These are phyloP conservation scores for Caenorhabditis virilis DNA, from an alignment of 2,888 invertebrate genomes.

Conservation along the genomic window DNA sequence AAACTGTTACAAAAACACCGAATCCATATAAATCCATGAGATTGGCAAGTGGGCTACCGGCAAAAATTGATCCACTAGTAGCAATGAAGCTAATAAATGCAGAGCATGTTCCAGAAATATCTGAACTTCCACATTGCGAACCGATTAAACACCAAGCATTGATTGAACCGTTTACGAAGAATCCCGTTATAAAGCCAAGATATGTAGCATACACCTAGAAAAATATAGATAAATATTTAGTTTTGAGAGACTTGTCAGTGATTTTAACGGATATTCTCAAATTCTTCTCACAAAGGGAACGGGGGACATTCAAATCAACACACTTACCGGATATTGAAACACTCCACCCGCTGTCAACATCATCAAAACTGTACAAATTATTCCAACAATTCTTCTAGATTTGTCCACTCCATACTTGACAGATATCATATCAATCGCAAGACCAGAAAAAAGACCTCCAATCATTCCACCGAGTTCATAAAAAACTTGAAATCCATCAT, in stretches of 20 bases:
- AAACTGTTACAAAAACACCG: neutral
- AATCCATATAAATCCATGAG: slow-evolving; percentile 29
- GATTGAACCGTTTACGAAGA: slow-evolving; percentile 43
- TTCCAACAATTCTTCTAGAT: slow-evolving; percentile 19
- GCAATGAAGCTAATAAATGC: slow-evolving; percentile 50
- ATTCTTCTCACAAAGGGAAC: neutral
- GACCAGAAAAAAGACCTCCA: slow-evolving; percentile 38
- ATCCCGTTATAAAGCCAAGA: slow-evolving; percentile 36
- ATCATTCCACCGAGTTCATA: slow-evolving; percentile 48
- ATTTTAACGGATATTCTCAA: neutral
- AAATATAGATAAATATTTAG: neutral
- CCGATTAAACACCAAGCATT: slow-evolving; percentile 47
- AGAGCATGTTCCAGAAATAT: slow-evolving; percentile 36
- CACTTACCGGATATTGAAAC: slow-evolving; percentile 8
- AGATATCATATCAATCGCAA: slow-evolving; percentile 28
- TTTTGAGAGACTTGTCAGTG: neutral
- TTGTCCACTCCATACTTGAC: slow-evolving; percentile 12
- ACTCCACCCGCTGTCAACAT: slow-evolving; percentile 11
- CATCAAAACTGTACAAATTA: slow-evolving; percentile 20
- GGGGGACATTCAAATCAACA: neutral
- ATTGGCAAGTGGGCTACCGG: slow-evolving; percentile 41
- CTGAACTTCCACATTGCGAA: slow-evolving; percentile 22
- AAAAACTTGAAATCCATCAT: slow-evolving; percentile 29
- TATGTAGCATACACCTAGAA: slow-evolving; percentile 4
- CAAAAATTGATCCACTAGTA: slow-evolving; percentile 46